Percentiles rank a stretch among this genome's conserved stretches.
Evolutionary conservation across 1,140 invertebrate genomes (phyloP).

Genomic region (Chelonus insularis): DNA sequence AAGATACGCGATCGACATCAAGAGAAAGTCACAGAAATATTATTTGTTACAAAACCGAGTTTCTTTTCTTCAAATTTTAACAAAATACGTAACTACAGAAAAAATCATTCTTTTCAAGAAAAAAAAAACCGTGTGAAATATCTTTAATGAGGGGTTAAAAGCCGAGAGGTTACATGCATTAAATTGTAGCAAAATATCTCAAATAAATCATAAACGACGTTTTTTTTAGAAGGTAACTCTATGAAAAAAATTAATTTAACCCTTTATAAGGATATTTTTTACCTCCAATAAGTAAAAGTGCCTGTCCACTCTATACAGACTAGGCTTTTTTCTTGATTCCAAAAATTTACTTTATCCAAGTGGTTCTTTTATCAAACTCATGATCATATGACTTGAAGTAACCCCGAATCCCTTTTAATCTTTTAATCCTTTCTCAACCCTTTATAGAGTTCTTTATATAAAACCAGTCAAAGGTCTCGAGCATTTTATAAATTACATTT

Average conservation of each 20-base stretch:
- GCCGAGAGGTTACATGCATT: background rate
- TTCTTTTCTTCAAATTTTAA: too few species aligned
- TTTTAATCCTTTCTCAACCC: constrained; percentile 26
- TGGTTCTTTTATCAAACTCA: constrained; percentile 17
- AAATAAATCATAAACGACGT: constrained; percentile 19
- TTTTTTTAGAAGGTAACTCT: background rate
- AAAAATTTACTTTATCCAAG: constrained; percentile 23
- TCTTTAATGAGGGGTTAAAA: too few species aligned
- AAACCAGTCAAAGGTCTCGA: background rate
- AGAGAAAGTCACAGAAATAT: too few species aligned
- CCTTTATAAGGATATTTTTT: constrained; percentile 6
- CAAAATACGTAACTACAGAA: too few species aligned
- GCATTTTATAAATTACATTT: constrained; percentile 28
- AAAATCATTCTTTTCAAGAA: too few species aligned
- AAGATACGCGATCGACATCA: too few species aligned
- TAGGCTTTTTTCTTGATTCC: constrained; percentile 15
- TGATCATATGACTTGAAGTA: constrained; percentile 1
- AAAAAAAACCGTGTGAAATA: too few species aligned
- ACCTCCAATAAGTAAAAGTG: constrained; percentile 9
- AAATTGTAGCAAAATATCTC: background rate
- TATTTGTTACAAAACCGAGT: too few species aligned
- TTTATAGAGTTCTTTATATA: constrained; percentile 15
- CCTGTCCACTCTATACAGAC: constrained; percentile 8
- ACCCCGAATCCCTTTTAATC: constrained; percentile 12
- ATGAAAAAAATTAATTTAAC: constrained; percentile 15